Percentiles rank a stretch among this genome's conserved stretches.
phyloP scores from a whole-genome alignment of 2,888 invertebrate species.

The Hemistola chrysoprasaria region DNA sequence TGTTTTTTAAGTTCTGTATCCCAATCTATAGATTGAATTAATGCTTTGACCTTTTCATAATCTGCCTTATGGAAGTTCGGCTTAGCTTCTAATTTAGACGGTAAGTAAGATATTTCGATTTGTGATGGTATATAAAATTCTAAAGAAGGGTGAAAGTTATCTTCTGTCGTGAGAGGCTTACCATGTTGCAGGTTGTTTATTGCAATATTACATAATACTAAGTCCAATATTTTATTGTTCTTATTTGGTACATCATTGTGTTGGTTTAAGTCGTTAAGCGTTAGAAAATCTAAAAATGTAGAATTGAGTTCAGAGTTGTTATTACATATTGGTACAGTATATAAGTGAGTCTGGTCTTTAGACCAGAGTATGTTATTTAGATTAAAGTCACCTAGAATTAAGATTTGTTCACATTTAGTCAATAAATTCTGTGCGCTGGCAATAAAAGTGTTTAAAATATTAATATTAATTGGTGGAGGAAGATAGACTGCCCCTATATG shows the following conservation, averaged over 20 bases:
- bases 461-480: too few relatives aligned
- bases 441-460: too few relatives aligned
- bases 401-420: not conserved
- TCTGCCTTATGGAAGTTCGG: slow-evolving; percentile 1
- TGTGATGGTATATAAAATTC: not conserved
- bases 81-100: not conserved
- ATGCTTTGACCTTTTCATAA: not conserved
- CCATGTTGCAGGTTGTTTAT: not conserved
- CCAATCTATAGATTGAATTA: not conserved
- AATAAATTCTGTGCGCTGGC: too few relatives aligned
- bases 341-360: not conserved
- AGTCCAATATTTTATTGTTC: not conserved
- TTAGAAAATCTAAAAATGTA: not conserved
- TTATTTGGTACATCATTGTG: not conserved
- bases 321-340: not conserved
- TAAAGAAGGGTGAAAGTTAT: not conserved
- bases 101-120: not conserved
- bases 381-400: slow-evolving; percentile 4
- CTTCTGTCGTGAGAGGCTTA: not conserved
- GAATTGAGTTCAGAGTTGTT: not conserved
- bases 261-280: not conserved
- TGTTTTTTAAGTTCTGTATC: not conserved
- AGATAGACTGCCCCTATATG: too few relatives aligned
- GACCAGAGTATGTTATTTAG: not conserved
- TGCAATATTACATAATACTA: not conserved